Evolutionary conservation across 2,888 invertebrate species (phyloP).

Genomic region (Spialia ferax): DNA sequence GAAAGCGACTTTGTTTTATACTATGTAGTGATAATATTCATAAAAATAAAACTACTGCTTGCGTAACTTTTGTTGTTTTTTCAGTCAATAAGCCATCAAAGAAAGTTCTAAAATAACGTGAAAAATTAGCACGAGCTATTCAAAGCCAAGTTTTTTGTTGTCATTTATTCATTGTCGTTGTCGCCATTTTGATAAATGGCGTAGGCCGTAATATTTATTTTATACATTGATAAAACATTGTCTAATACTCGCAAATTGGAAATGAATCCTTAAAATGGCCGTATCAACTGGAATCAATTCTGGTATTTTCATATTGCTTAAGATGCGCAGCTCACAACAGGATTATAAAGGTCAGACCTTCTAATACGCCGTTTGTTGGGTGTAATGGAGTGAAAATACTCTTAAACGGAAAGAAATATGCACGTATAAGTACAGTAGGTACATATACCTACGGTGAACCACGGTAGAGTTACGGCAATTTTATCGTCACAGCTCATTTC

Average conservation of each 20-base stretch:
- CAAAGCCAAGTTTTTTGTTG: neutral
- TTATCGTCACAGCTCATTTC: slow-evolving; percentile 3
- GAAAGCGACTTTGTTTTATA: too few relatives aligned
- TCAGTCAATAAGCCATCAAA: neutral
- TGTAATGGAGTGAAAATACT: too few relatives aligned
- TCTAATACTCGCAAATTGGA: neutral
- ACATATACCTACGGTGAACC: too few relatives aligned
- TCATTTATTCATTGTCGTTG: neutral
- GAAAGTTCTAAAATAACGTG: too few relatives aligned
- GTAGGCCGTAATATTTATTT: too few relatives aligned
- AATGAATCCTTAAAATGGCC: neutral
- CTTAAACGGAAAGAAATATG: neutral
- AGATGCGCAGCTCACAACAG: neutral
- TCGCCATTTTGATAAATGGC: too few relatives aligned
- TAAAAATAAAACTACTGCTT: too few relatives aligned
- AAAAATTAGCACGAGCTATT: too few relatives aligned
- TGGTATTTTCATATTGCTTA: neutral
- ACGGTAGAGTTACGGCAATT: neutral
- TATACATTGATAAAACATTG: neutral
- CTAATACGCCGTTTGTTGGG: neutral
- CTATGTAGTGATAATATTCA: too few relatives aligned
- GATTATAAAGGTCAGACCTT: neutral
- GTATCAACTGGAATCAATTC: neutral
- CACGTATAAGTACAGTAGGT: too few relatives aligned
- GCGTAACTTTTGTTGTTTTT: neutral